A percentile compares a stretch with the other conserved stretches of the same genome.
Evolutionary conservation across 2,113 vertebrate genomes (phyloP).

Genomic region (Mus spicilegus): DNA sequence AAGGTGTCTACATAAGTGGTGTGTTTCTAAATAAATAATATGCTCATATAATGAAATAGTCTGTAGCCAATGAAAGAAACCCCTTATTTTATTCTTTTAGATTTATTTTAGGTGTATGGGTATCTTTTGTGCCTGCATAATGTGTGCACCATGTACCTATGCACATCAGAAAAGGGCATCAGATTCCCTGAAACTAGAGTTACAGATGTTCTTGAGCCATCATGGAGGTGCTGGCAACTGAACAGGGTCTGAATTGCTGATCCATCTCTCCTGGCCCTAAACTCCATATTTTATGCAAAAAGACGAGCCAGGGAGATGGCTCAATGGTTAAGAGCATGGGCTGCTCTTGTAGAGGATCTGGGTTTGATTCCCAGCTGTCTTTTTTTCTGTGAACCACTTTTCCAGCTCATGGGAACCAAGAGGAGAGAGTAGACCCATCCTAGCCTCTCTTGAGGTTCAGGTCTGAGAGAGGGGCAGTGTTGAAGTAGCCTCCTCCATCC

Average conservation of each 20-base stretch:
- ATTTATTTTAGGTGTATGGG: not conserved
- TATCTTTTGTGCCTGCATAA: not conserved
- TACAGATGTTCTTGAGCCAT: not conserved
- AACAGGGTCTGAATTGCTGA: not conserved
- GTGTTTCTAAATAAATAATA: not conserved
- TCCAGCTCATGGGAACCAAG: not conserved
- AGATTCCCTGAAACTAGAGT: not conserved
- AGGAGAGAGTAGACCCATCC: not conserved
- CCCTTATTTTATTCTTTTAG: not conserved
- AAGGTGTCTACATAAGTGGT: not conserved
- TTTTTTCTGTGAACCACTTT: not conserved
- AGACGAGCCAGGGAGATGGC: too few relatives aligned
- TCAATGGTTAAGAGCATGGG: not conserved
- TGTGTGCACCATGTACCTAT: not conserved
- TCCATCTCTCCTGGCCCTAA: not conserved
- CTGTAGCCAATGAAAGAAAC: not conserved
- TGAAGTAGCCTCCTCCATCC: not conserved
- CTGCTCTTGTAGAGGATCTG: not conserved
- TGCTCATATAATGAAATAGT: not conserved
- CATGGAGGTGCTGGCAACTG: not conserved
- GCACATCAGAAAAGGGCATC: not conserved
- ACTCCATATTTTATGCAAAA: not conserved
- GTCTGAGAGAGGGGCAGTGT: not conserved
- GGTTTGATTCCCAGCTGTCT: not conserved
- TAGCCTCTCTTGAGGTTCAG: not conserved